Evolutionary conservation across 30 jellyfish, hydroid and myxozoan species (phyloP).

Genomic region (Hydra vulgaris): DNA sequence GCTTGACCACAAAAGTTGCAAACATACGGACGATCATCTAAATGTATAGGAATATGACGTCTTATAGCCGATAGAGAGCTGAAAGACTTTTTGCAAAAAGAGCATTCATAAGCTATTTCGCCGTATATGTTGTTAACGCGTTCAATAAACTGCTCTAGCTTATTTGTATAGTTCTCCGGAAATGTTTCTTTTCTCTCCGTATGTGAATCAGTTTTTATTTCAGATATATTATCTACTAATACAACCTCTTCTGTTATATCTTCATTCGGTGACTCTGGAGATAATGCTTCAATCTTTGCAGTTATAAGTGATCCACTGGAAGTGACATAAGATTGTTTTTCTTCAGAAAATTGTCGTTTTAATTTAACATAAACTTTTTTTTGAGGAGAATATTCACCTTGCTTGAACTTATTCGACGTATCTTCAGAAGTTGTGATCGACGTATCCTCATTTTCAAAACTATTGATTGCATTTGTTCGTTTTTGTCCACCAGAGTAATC

Average conservation of each 20-base stretch:
- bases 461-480: not conserved
- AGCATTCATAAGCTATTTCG: slow-evolving; percentile 2
- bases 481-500: not conserved
- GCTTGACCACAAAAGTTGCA: slow-evolving; percentile 26
- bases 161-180: not conserved
- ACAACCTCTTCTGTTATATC: not conserved
- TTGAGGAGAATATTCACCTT: not conserved
- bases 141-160: not conserved
- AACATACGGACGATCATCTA: slow-evolving; percentile 18
- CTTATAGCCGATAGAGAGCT: slow-evolving; percentile 3
- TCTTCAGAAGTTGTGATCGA: not conserved
- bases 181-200: not conserved
- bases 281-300: not conserved
- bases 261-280: not conserved
- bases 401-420: not conserved
- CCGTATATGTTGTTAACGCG: not conserved
- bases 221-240: not conserved
- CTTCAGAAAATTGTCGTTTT: not conserved
- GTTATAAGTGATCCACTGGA: not conserved
- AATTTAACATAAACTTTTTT: not conserved
- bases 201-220: not conserved
- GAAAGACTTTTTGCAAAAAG: slow-evolving; percentile 14
- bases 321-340: not conserved
- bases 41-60: slow-evolving; percentile 16
- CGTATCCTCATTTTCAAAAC: not conserved